Base-by-base conservation (phyloP, 2,888 invertebrate species). In the Melieria crassipennis region DNA sequence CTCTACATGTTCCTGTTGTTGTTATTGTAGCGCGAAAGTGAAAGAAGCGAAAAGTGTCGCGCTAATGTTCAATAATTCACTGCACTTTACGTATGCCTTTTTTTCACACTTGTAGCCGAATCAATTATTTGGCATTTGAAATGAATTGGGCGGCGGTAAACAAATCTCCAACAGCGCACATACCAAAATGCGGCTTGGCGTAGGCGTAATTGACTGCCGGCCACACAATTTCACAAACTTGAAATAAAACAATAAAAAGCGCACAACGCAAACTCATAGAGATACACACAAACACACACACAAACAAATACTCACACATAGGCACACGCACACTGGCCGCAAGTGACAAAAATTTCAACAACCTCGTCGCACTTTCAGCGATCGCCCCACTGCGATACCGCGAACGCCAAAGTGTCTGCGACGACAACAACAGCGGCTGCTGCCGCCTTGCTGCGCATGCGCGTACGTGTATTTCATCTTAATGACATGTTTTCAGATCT, bases 401-500 rank as follows among this genome's bases (percentile, higher is more conserved):
- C 58, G 57, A 69, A 69, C 69, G 72, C 72, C 72, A 62, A 69
- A 62, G 62, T 69, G 72, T 72, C 72, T 72, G 72, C 60, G 13
- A 46, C 43, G 63, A 52, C 3, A 60, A 30, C 30, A 30, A 30
- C 30, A 30, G 30, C 30, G 30, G 30, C 30, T 30, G 30, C 30
- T 30, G 30, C 30, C 52, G 13, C 11, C 52, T n/a, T n/a, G 13
- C 13, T n/a, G 13, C 52, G 11, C 50, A 52, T 30, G 13, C 11
- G 13, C 11, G 52, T 52, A 52, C 52, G 52, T 52, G 57, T 69
- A 69, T 72, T 72, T 69, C 69, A 72, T 69, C 65, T 65, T 69
- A 72, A 69, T 69, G 72, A 65, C 72, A 61, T 72, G 69, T 72
- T 65, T 72, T 42, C 58, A 72, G 72, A 72, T 72, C 69, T 72